Evolutionary conservation across 2,797 vertebrate genomes (phyloP), one percentile per base, ranked within the genome.

Genomic region (Intellagama lesueurii): DNA sequence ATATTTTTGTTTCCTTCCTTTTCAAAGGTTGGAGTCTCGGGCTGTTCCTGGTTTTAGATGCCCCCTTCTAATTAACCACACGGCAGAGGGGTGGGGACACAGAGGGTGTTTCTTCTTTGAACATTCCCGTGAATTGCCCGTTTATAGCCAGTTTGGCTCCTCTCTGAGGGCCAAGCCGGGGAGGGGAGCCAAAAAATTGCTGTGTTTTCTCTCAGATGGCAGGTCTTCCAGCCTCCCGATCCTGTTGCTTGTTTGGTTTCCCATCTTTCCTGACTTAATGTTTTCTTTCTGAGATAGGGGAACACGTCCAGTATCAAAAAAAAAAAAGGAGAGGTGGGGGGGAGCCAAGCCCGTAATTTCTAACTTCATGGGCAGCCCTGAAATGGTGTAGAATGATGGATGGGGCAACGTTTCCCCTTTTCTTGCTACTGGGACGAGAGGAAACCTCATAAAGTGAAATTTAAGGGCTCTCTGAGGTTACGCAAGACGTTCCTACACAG

Each of bases 1-100:
- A 88, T 88, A 88, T 88, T 88, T 66, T 47, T 26, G 14, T n/a
- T 75, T 64, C 12, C 76, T 9, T 28, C 32, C 32, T 52, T 56
- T 60, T 49, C n/a, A 64, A 35, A 60, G 32, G 56, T 87, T 6
- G 44, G 79, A 24, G 69, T 28, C 69, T 24, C 28, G 44, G 56
- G 22, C 30, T 11, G 19, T 64, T 4, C 9, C 60, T 22, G 2
- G 75, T 88, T 82, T 82, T 75, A 88, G 79, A 26, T 35, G 0
- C 28, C 11, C 56, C 56, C 35, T 73, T 82, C 69, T 47, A 75
- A 87, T 81, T n/a, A 60, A 56, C 75, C 52, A 7, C 32, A 5
- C 26, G 69, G 9, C 7, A n/a, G 79, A 22, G n/a, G n/a, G 19
- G 26, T 1, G 40, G 1, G 32, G 44, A 68, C 26, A 24, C 14